phyloP scores from a whole-genome alignment of 2,888 invertebrate genomes.

The Augiades crinisus region DNA sequence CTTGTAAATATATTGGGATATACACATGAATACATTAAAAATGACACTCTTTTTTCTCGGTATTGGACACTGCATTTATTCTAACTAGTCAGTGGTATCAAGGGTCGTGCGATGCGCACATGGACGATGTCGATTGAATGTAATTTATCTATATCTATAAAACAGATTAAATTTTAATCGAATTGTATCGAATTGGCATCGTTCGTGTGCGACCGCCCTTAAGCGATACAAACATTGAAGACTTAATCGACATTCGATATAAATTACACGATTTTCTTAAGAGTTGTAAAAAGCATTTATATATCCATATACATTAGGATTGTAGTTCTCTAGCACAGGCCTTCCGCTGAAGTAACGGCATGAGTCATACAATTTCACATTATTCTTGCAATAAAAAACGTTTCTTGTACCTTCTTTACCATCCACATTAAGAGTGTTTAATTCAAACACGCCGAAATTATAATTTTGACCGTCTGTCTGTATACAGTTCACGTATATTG shows the following conservation, averaged over 20 bases:
- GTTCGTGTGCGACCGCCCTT: background rate
- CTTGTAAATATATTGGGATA: constrained; percentile 79
- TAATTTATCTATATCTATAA: too few species aligned
- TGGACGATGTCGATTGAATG: background rate
- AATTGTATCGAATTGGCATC: too few species aligned
- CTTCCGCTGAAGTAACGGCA: constrained; percentile 84
- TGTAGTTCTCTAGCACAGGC: constrained; percentile 87
- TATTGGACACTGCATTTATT: constrained; percentile 31
- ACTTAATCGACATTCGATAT: constrained; percentile 6
- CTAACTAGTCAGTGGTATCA: constrained; percentile 30
- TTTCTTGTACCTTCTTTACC: constrained; percentile 84
- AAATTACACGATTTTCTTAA: constrained; percentile 43
- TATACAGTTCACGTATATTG: constrained; percentile 91
- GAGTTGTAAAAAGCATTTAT: constrained; percentile 91
- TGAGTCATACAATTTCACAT: constrained; percentile 83
- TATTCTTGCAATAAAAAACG: constrained; percentile 88
- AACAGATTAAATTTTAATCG: too few species aligned
- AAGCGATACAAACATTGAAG: background rate
- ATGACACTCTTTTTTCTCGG: constrained; percentile 45
- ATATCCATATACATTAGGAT: constrained; percentile 88
- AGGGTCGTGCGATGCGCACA: background rate
- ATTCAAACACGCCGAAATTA: constrained; percentile 91
- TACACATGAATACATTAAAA: constrained; percentile 75
- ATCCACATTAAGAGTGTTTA: constrained; percentile 88
- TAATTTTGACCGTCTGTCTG: constrained; percentile 89